Conservation (phyloP, 2,797 vertebrate species). For the Typhlichthys eigenmanni region DNA sequence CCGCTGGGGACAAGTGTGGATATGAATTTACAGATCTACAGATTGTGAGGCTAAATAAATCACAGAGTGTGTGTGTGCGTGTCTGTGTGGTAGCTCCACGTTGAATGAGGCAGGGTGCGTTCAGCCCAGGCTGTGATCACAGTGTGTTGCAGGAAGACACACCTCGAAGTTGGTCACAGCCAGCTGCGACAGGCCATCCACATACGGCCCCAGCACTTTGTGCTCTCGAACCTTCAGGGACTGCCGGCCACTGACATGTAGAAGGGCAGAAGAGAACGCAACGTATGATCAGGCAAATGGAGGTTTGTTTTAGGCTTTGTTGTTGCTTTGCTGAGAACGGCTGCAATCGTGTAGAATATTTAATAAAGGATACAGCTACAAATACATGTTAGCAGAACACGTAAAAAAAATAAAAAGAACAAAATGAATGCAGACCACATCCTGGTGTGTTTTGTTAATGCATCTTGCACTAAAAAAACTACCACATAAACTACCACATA, state of each 20-base stretch:
- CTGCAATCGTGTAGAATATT: too few relatives aligned
- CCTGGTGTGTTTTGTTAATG: too few relatives aligned
- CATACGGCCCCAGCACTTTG: conserved; percentile 96
- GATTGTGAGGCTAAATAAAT: conserved; percentile 14
- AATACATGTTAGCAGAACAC: too few relatives aligned
- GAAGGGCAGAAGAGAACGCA: conserved; percentile 3
- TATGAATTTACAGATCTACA: conserved; percentile 8
- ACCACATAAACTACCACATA: too few relatives aligned
- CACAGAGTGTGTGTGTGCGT: background rate
- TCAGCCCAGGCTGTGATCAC: background rate
- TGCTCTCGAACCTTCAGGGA: conserved; percentile 98
- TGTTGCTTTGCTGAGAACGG: too few relatives aligned
- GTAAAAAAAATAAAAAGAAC: background rate
- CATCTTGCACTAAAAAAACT: too few relatives aligned
- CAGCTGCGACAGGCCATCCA: conserved; percentile 95
- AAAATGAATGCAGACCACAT: background rate
- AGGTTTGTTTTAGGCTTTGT: background rate
- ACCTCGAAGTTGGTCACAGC: conserved; percentile 97
- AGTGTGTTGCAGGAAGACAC: conserved; percentile 49
- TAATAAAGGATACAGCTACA: too few relatives aligned
- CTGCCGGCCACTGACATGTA: conserved; percentile 84
- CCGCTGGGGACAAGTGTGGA: background rate
- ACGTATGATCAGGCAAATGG: background rate
- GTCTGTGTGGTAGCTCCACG: conserved; percentile 19
- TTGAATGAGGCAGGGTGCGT: conserved; percentile 10